Conservation (phyloP, 2,797 vertebrate genomes). For the Halcyon smyrnensis region DNA sequence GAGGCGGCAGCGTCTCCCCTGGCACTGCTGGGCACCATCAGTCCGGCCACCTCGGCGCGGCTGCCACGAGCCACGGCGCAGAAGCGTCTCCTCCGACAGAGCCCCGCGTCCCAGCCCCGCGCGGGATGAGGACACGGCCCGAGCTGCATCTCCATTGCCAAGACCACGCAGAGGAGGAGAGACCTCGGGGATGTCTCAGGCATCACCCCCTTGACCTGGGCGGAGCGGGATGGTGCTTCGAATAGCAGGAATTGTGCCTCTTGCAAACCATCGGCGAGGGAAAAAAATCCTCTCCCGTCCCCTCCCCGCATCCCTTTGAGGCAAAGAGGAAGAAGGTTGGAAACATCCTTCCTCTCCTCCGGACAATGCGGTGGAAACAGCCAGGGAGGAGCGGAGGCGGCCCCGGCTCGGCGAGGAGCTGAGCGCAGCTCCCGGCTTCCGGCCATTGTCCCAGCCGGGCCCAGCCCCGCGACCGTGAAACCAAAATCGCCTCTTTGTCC, state of each 20-base stretch:
- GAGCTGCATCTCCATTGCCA: not conserved
- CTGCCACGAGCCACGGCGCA: not conserved
- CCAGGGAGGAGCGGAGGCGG: constrained; percentile 19
- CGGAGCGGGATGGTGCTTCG: not conserved
- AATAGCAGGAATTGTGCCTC: not conserved
- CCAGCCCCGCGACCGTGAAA: fast-evolving
- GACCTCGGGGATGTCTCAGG: not conserved
- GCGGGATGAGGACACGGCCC: fast-evolving
- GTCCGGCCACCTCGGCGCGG: fast-evolving
- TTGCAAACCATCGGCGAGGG: not conserved
- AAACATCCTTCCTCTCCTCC: constrained; percentile 57
- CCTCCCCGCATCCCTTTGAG: constrained; percentile 19
- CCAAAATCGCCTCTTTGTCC: not conserved
- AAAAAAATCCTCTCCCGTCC: not conserved
- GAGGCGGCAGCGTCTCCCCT: not conserved
- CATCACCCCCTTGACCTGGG: not conserved
- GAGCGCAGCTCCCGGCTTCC: not conserved
- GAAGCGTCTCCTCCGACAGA: not conserved
- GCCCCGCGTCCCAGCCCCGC: not conserved
- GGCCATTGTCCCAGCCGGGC: not conserved
- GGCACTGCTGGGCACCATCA: fast-evolving
- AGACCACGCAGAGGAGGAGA: not conserved
- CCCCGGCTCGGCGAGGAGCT: not conserved
- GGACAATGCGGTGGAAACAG: constrained; percentile 56
- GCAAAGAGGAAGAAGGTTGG: constrained; percentile 55